These are phyloP conservation scores for Amiota mariae DNA, from an alignment of 2,888 invertebrate genomes.

Conservation along the genomic window DNA sequence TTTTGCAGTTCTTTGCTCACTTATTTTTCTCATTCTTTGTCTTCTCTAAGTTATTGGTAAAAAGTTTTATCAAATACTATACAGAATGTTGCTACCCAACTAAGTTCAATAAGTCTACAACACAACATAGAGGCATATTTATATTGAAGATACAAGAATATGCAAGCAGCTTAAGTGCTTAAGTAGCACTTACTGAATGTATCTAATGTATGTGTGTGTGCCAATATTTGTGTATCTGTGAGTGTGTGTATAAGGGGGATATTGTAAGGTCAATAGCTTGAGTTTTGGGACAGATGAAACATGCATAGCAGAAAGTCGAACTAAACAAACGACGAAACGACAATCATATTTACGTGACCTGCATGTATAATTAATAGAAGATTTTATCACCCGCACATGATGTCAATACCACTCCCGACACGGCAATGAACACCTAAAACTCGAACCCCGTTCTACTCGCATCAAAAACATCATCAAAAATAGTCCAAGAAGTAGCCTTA, in stretches of 20 bases:
- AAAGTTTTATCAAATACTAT: background rate
- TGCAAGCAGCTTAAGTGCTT: constrained; percentile 66
- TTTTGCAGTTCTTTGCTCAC: constrained; percentile 46
- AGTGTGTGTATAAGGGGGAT: background rate
- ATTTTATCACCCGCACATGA: background rate
- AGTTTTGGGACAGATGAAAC: constrained; percentile 15
- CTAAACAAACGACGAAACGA: constrained; percentile 45
- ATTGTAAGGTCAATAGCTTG: constrained; percentile 43
- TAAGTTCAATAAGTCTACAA: too few species aligned
- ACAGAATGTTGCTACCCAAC: too few species aligned
- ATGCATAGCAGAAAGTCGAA: constrained; percentile 26
- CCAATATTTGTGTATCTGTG: constrained; percentile 37
- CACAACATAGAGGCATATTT: constrained; percentile 41
- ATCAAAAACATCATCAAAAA: too few species aligned
- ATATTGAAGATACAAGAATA: constrained; percentile 46
- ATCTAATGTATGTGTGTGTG: constrained; percentile 37
- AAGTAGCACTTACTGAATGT: constrained; percentile 45
- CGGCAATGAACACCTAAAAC: too few species aligned
- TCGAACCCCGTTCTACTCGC: too few species aligned
- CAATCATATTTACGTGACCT: constrained; percentile 67
- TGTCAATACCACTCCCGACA: too few species aligned
- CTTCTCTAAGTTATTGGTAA: constrained; percentile 24
- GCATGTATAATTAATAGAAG: constrained; percentile 65
- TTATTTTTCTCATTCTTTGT: constrained; percentile 30
- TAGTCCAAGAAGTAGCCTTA: too few species aligned